These are phyloP conservation scores for Bilobella aurantiaca DNA, from an alignment of 1,140 invertebrate species.

Conservation along the genomic window DNA sequence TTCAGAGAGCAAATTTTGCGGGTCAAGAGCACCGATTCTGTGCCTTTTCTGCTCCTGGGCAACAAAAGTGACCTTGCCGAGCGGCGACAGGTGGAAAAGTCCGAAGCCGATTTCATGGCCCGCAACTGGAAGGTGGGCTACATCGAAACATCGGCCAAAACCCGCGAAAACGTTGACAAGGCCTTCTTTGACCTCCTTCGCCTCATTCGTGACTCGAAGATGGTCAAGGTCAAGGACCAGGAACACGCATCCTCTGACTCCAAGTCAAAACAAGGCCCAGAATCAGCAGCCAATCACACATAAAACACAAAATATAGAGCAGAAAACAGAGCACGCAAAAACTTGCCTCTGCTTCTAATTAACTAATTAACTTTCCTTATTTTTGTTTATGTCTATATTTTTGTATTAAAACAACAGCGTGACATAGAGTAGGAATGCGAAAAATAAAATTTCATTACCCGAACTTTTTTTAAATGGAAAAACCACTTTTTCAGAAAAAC, in stretches of 20 bases:
- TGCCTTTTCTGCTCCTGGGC: constrained; percentile 95
- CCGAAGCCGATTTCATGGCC: constrained; percentile 75
- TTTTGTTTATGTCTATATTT: too few relatives aligned
- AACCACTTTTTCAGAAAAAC: too few relatives aligned
- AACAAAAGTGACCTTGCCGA: constrained; percentile 96
- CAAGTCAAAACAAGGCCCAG: not conserved
- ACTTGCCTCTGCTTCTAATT: not conserved
- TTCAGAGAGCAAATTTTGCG: constrained; percentile 93
- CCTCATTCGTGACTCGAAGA: constrained; percentile 88
- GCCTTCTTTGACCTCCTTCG: constrained; percentile 98
- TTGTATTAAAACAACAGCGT: too few relatives aligned
- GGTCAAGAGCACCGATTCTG: constrained; percentile 97
- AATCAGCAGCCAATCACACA: not conserved
- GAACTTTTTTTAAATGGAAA: too few relatives aligned
- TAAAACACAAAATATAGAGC: too few relatives aligned
- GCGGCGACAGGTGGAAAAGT: constrained; percentile 77
- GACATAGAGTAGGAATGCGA: too few relatives aligned
- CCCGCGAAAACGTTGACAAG: constrained; percentile 96
- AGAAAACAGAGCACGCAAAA: too few relatives aligned
- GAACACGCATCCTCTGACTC: not conserved
- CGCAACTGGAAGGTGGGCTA: constrained; percentile 92
- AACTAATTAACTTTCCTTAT: too few relatives aligned
- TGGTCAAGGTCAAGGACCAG: constrained; percentile 77
- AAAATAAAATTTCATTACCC: too few relatives aligned
- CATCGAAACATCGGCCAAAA: constrained; percentile 98